Percentiles rank a stretch among this genome's conserved stretches.
These are phyloP conservation scores for Azorinus chamasolen DNA, from an alignment of 2,888 invertebrate genomes.

Conservation along the genomic window DNA sequence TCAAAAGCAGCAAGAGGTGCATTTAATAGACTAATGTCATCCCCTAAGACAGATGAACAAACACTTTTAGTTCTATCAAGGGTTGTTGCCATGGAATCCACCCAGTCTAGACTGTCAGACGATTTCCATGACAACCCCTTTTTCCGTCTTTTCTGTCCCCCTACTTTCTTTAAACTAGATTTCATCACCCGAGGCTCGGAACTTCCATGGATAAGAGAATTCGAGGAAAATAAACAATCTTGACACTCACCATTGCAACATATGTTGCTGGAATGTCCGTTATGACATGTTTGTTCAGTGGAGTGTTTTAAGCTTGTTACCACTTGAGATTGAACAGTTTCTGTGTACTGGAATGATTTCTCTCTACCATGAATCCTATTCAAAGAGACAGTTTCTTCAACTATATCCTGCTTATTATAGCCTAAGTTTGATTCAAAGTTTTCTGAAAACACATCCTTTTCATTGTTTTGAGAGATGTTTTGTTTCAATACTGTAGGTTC, in stretches of 20 bases:
- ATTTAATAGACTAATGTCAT: slow-evolving; percentile 72
- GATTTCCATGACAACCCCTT: slow-evolving; percentile 78
- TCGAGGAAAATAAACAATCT: slow-evolving; percentile 60
- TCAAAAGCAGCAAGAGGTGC: slow-evolving; percentile 79
- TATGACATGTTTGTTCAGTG: slow-evolving; percentile 23
- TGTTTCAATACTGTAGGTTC: too few species aligned
- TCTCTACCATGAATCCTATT: too few species aligned
- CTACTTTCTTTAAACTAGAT: slow-evolving; percentile 71
- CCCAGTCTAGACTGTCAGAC: slow-evolving; percentile 75
- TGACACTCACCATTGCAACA: slow-evolving; percentile 71
- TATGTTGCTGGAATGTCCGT: slow-evolving; percentile 54
- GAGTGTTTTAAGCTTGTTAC: neutral
- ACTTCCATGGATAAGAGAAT: slow-evolving; percentile 64
- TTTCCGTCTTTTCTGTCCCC: slow-evolving; percentile 60
- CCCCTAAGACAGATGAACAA: slow-evolving; percentile 73
- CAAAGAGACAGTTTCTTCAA: too few species aligned
- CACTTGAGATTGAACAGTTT: too few species aligned
- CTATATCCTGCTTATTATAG: too few species aligned
- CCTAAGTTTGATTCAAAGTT: too few species aligned
- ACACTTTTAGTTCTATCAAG: slow-evolving; percentile 76
- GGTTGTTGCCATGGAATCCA: slow-evolving; percentile 68
- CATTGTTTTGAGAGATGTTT: too few species aligned
- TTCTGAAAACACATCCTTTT: too few species aligned
- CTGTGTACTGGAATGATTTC: too few species aligned
- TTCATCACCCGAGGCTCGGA: slow-evolving; percentile 71